Conservation (phyloP, 2,797 vertebrate species). For the Manis javanica region DNA sequence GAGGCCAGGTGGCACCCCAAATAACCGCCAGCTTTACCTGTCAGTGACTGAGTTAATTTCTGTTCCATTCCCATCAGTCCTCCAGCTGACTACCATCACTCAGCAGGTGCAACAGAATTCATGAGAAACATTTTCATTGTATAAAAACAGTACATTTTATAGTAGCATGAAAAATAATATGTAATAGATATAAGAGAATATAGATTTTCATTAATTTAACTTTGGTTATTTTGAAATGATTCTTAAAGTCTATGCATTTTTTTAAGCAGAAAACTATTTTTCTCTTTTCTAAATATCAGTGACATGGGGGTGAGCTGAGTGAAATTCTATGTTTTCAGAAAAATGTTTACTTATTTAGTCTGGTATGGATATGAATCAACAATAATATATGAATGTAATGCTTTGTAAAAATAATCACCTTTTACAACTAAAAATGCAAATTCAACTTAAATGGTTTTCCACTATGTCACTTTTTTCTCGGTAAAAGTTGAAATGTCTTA, state of each 20-base stretch:
- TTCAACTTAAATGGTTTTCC: neutral
- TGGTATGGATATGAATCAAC: neutral
- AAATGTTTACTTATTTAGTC: neutral
- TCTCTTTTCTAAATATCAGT: neutral
- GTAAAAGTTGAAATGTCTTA: neutral
- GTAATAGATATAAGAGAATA: fast-evolving
- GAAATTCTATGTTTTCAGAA: neutral
- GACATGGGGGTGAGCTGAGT: neutral
- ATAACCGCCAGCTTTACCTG: neutral
- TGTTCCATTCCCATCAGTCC: neutral
- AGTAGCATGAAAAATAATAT: neutral
- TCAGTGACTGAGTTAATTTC: neutral
- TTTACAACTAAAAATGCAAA: neutral
- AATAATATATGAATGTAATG: neutral
- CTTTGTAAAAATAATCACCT: neutral
- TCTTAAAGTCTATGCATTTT: constrained; percentile 5
- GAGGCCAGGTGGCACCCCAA: neutral
- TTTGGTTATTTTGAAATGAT: neutral
- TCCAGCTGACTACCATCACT: neutral
- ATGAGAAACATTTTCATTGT: neutral
- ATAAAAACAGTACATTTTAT: neutral
- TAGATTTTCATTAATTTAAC: neutral
- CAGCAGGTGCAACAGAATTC: neutral
- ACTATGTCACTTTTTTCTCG: neutral
- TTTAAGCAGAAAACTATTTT: neutral